A percentile compares a stretch with the other conserved stretches of the same genome.
These are phyloP conservation scores for Phyto melanocephala DNA, from an alignment of 2,888 invertebrate genomes.

Conservation along the genomic window DNA sequence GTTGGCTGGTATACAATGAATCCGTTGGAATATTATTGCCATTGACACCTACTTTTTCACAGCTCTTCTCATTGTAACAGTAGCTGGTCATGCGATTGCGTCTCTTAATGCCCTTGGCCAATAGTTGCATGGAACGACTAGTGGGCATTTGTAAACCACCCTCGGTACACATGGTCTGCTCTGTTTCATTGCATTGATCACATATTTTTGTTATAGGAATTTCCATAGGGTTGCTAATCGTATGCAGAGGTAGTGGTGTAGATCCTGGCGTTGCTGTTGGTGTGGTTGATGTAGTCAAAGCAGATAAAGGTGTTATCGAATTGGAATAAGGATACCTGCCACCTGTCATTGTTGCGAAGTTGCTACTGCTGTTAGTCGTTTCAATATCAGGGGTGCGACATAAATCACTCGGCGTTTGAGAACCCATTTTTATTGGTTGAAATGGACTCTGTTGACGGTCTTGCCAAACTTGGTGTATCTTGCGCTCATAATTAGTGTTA, in stretches of 20 bases:
- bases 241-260: slow-evolving; percentile 56
- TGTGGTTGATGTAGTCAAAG: slow-evolving; percentile 50
- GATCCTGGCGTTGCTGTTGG: slow-evolving; percentile 50
- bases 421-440: slow-evolving; percentile 64
- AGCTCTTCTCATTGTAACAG: slow-evolving; percentile 80
- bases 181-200: slow-evolving; percentile 78
- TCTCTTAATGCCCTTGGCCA: slow-evolving; percentile 80
- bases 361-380: slow-evolving; percentile 20
- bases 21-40: slow-evolving; percentile 73
- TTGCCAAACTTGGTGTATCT: slow-evolving; percentile 70
- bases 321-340: slow-evolving; percentile 52
- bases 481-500: slow-evolving; percentile 70
- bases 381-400: slow-evolving; percentile 57
- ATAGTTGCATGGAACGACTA: slow-evolving; percentile 80
- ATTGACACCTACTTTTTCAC: slow-evolving; percentile 71
- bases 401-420: slow-evolving; percentile 55
- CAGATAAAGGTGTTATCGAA: slow-evolving; percentile 44
- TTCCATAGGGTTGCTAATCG: slow-evolving; percentile 51
- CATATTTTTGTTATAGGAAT: slow-evolving; percentile 69
- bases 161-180: slow-evolving; percentile 81
- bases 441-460: slow-evolving; percentile 71
- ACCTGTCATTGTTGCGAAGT: background rate
- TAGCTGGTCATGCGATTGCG: slow-evolving; percentile 84
- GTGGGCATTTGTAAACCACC: slow-evolving; percentile 83
- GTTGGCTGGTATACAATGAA: slow-evolving; percentile 65